Base-by-base conservation (phyloP, 2,888 invertebrate species). In the Tanytarsus gracilentus region DNA sequence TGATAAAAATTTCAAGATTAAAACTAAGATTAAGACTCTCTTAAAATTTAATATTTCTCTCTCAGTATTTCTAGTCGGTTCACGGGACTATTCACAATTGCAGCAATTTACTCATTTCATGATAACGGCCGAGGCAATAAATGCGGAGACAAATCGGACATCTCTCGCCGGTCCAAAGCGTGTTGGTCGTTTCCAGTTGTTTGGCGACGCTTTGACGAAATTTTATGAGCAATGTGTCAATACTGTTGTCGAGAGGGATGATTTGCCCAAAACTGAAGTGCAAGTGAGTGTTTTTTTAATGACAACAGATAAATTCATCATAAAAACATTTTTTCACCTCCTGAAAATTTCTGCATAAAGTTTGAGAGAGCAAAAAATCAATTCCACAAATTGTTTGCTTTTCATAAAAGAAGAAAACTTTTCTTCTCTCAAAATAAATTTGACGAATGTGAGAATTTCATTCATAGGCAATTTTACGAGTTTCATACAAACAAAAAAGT, bases 211-310 rank as follows among this genome's bases (percentile, higher is more conserved):
- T 8, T 69, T 66, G 51, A 75, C 68, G 59, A 76, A 69, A 66
- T 92, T 91, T 71, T 85, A 88, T 64, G 88, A 89, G 64, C 82
- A 82, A 65, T 95, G 95, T 73, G 82, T 86, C 25, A 90, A 92
- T 70, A 86, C 93, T 0, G 82, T 95, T 2, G 79, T 85, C 1
- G 91, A 94, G 69, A 81, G 85, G 0, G 86, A 87, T 63, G 83
- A 85, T 66, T 76, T 85, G 60, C 82, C 84, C 7, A 94, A 94
- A 73, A 85, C 86, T 0, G 88, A 89, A 69, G 81, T 93, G 7
- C 86, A 86, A 69, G 86, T 92, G n/a, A 60, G 60, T 48, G 2
- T 33, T n/a, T 5, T 33, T 33, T 33, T n/a, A n/a, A n/a, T n/a
- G n/a, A n/a, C n/a, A n/a, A n/a, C n/a, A n/a, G n/a, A n/a, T n/a